Evolutionary conservation across 2,113 vertebrate species (phyloP).

Genomic region (Ameiurus melas): DNA sequence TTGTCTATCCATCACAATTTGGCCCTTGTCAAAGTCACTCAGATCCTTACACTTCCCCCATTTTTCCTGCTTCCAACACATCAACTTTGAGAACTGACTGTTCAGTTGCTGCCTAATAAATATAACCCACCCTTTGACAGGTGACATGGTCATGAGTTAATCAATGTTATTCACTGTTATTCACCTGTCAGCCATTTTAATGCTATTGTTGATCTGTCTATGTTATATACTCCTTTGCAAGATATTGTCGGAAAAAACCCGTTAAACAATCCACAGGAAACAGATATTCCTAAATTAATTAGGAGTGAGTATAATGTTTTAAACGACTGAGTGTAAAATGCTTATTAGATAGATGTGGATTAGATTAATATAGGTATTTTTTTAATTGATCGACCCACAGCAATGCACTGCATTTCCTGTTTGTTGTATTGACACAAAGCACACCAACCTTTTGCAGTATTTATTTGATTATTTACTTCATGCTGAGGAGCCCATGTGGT

Average conservation of each 20-base stretch:
- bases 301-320: not conserved
- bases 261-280: not conserved
- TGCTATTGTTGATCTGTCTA: not conserved
- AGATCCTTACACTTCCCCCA: too few relatives aligned
- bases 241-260: not conserved
- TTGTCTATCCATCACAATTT: too few relatives aligned
- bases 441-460: not conserved
- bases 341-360: not conserved
- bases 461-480: constrained; percentile 37
- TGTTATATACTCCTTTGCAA: not conserved
- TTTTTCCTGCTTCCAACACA: too few relatives aligned
- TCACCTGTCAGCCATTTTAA: too few relatives aligned
- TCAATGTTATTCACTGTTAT: too few relatives aligned
- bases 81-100: too few relatives aligned
- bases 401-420: not conserved
- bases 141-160: too few relatives aligned
- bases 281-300: not conserved
- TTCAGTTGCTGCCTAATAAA: too few relatives aligned
- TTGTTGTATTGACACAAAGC: not conserved
- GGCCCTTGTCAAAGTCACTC: too few relatives aligned
- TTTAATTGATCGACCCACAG: not conserved
- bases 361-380: not conserved
- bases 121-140: too few relatives aligned
- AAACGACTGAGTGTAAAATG: not conserved
- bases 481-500: constrained; percentile 51